Evolutionary conservation across 2,888 invertebrate species (phyloP), one percentile per base, ranked within the genome.

Genomic region (Athalia rosae): DNA sequence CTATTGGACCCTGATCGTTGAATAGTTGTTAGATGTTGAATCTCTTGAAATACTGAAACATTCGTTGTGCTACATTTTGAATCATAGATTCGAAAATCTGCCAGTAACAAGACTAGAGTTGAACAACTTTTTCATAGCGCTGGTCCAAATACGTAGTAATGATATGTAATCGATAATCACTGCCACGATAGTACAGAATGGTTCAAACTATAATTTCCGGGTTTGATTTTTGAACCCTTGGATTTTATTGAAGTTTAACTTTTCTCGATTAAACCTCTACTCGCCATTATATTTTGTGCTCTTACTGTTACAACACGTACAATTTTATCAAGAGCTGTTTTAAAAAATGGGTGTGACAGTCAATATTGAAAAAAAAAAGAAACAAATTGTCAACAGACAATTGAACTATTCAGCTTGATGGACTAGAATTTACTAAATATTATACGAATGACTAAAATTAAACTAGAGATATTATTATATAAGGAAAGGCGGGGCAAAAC

Each of bases 351-450:
- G 73, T 73, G 73, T 73, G 61, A 73, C 59, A 73, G 73, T 73
- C 73, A 73, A 73, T 73, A 59, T 73, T 53, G 11, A 48, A 61
- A 15, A 48, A 50, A 8, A 50, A 13, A 9, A 53, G 69, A 7
- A 53, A 13, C 43, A 62, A 79, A 69, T 79, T 78, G 78, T 79
- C 80, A 80, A 79, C 79, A 74, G 80, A 83, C 78, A 79, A 81
- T 84, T 81, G 80, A 81, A 77, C 79, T 81, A 82, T 80, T 81
- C 81, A 80, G 80, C 81, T 82, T 82, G 78, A 80, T 80, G 79
- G 76, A 79, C 76, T 80, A 78, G 80, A 61, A 64, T 56, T 79
- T 81, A 71, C 43, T n/a, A 11, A 76, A 63, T 66, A 76, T 50
- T 76, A 76, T 76, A 56, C 76, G 76, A 64, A 64, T 41, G 66